phyloP scores from a whole-genome alignment of 1,140 invertebrate species.

The Drosophila navojoa region DNA sequence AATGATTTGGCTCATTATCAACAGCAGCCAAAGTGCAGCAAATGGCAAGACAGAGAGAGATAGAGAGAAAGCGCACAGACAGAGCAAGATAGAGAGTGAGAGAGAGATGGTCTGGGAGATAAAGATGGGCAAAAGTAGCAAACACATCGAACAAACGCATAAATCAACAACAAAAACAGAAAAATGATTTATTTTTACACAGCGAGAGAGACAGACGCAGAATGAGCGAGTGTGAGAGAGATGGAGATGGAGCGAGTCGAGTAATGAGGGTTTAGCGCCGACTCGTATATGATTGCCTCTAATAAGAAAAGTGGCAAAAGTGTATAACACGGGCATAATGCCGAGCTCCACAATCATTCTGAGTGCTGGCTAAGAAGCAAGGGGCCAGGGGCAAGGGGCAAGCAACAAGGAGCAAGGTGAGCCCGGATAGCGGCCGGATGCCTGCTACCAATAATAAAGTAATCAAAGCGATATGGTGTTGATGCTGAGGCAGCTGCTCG shows the following conservation, averaged over 20 bases:
- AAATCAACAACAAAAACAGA: conserved; percentile 83
- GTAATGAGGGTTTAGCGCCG: conserved; percentile 15
- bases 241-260: conserved; percentile 27
- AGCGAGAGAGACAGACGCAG: conserved; percentile 7
- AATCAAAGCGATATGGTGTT: conserved; percentile 81
- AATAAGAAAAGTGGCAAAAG: conserved; percentile 74
- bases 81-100: conserved; percentile 18
- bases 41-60: conserved; percentile 7
- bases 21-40: conserved; percentile 72
- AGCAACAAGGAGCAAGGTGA: conserved; percentile 10
- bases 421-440: conserved; percentile 36
- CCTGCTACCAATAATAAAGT: conserved; percentile 75
- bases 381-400: too few relatives aligned
- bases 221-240: neutral
- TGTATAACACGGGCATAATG: conserved; percentile 11
- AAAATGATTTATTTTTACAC: conserved; percentile 77
- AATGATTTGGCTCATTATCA: conserved; percentile 83
- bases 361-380: conserved; percentile 30
- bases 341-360: conserved; percentile 51
- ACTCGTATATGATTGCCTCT: conserved; percentile 68
- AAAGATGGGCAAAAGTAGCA: conserved; percentile 25
- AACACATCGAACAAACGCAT: conserved; percentile 78
- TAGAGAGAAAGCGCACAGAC: neutral
- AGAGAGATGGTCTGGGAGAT: neutral
- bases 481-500: conserved; percentile 38